Percentiles rank a stretch among this genome's conserved stretches.
phyloP scores from a whole-genome alignment of 2,888 invertebrate genomes.

The Rotaria sp. region DNA sequence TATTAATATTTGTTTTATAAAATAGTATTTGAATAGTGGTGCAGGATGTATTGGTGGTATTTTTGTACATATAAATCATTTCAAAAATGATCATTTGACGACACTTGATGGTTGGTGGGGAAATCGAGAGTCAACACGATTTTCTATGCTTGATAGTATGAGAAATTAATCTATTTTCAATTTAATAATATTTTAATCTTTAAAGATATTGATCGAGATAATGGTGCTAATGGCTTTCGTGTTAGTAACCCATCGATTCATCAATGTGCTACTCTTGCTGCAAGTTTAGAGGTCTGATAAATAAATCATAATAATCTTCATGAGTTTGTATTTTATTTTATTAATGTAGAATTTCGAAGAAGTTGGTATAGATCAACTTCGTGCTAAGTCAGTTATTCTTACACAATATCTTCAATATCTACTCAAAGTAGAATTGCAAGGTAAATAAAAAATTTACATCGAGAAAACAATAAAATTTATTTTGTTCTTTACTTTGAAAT shows the following conservation, averaged over 20 bases:
- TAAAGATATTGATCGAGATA: slow-evolving; percentile 55
- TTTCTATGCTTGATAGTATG: slow-evolving; percentile 55
- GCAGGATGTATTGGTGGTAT: slow-evolving; percentile 58
- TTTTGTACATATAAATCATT: slow-evolving; percentile 58
- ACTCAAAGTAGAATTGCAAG: too few species aligned
- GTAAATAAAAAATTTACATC: too few species aligned
- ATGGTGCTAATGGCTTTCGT: slow-evolving; percentile 58
- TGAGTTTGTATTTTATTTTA: background rate
- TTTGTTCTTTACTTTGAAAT: background rate
- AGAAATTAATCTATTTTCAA: too few species aligned
- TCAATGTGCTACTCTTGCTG: slow-evolving; percentile 55
- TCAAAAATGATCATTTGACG: slow-evolving; percentile 41
- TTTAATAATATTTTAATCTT: slow-evolving; percentile 39
- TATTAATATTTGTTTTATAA: too few species aligned
- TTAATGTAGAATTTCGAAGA: slow-evolving; percentile 56
- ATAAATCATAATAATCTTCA: background rate
- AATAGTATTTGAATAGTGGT: slow-evolving; percentile 57
- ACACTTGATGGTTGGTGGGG: slow-evolving; percentile 62
- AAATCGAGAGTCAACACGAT: slow-evolving; percentile 57
- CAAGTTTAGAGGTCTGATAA: slow-evolving; percentile 54
- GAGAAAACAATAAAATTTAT: too few species aligned
- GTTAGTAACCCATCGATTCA: slow-evolving; percentile 59
- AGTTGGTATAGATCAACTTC: slow-evolving; percentile 52
- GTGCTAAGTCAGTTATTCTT: slow-evolving; percentile 57
- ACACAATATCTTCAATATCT: slow-evolving; percentile 60